A percentile compares a stretch with the other conserved stretches of the same genome.
phyloP scores from a whole-genome alignment of 2,113 vertebrate species.

The Myotis davidii region DNA sequence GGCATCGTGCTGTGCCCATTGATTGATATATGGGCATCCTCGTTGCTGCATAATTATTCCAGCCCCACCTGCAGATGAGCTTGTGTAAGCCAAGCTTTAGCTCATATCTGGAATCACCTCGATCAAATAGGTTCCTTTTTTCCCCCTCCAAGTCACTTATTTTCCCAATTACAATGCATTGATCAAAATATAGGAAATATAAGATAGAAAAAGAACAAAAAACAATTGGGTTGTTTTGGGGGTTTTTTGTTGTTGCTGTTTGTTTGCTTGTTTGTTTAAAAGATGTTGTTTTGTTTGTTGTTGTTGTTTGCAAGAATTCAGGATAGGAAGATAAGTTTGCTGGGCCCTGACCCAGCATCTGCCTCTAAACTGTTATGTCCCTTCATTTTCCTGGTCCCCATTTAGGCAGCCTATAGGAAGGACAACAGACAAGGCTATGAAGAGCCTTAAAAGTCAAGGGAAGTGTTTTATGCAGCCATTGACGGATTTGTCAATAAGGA shows the following conservation, averaged over 20 bases:
- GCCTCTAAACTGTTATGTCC: neutral
- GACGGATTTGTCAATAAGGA: neutral
- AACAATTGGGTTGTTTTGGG: neutral
- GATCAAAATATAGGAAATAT: neutral
- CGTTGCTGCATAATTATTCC: neutral
- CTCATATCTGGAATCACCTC: neutral
- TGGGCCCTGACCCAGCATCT: neutral
- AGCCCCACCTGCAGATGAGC: conserved; percentile 44
- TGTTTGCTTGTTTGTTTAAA: too few relatives aligned
- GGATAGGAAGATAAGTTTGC: neutral
- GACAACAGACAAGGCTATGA: neutral
- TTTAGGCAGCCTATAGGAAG: neutral
- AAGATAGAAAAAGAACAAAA: neutral
- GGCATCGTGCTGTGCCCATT: neutral
- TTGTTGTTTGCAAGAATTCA: neutral
- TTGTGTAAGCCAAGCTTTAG: neutral
- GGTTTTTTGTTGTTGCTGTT: too few relatives aligned
- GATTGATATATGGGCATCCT: neutral
- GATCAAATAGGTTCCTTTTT: neutral
- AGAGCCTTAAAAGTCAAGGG: neutral
- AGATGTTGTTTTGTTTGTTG: neutral
- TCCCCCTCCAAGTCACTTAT: neutral
- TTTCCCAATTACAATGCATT: neutral
- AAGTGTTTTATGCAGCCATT: neutral
- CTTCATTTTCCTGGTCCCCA: neutral